phyloP scores from a whole-genome alignment of 2,888 invertebrate genomes.

The Lathronympha strigana region DNA sequence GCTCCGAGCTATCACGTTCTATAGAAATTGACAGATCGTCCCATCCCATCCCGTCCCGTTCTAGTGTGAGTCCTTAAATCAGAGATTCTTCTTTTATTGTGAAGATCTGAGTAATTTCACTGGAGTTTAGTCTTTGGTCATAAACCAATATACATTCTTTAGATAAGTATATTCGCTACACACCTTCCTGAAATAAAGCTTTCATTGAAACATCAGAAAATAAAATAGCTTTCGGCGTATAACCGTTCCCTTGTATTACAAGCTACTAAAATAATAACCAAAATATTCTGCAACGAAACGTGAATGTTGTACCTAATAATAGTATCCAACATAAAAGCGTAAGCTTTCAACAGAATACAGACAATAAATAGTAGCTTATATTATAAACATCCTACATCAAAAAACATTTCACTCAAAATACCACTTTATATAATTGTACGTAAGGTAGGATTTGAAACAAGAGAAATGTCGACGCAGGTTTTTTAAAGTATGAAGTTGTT shows the following conservation, averaged over 20 bases:
- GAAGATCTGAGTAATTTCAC: too few relatives aligned
- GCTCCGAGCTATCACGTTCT: too few relatives aligned
- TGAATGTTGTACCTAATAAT: conserved; percentile 16
- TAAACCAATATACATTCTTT: too few relatives aligned
- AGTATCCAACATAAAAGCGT: conserved; percentile 14
- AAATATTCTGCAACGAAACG: background rate
- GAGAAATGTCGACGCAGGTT: background rate
- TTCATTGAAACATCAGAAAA: background rate
- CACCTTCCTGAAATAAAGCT: too few relatives aligned
- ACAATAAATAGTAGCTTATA: conserved; percentile 2
- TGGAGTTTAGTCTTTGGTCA: too few relatives aligned
- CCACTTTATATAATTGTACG: background rate
- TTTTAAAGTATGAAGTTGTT: too few relatives aligned
- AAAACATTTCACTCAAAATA: background rate
- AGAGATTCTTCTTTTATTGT: too few relatives aligned
- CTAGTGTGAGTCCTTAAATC: too few relatives aligned
- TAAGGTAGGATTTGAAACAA: background rate
- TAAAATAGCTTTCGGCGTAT: background rate
- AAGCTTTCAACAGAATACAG: conserved; percentile 22
- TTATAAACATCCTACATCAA: background rate
- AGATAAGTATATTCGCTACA: too few relatives aligned
- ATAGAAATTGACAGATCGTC: too few relatives aligned
- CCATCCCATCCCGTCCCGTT: too few relatives aligned
- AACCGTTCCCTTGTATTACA: background rate
- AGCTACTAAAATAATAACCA: background rate